phyloP scores from a whole-genome alignment of 2,888 invertebrate genomes.

The Diloba caeruleocephala region DNA sequence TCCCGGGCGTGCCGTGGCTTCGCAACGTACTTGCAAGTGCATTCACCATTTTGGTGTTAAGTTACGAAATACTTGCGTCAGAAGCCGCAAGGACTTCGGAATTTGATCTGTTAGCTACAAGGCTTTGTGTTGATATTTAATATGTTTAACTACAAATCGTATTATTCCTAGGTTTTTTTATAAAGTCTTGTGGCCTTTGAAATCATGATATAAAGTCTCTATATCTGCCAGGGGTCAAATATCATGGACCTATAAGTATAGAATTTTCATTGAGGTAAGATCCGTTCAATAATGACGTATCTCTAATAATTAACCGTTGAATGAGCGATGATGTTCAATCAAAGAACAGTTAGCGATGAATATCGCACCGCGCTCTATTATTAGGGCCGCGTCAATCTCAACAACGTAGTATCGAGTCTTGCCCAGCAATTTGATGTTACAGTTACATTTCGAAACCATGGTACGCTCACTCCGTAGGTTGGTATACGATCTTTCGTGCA shows the following conservation, averaged over 20 bases:
- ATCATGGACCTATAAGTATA: conserved; percentile 45
- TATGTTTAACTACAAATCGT: conserved; percentile 28
- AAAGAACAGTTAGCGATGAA: conserved; percentile 82
- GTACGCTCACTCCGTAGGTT: conserved; percentile 26
- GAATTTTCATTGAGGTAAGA: conserved; percentile 64
- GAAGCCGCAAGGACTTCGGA: conserved; percentile 55
- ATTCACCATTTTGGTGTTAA: conserved; percentile 72
- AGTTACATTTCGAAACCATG: conserved; percentile 70
- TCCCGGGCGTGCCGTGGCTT: conserved; percentile 67
- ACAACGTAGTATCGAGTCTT: conserved; percentile 57
- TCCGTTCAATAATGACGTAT: conserved; percentile 60
- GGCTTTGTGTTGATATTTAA: conserved; percentile 42
- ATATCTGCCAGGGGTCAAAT: conserved; percentile 40
- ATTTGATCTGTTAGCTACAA: conserved; percentile 49
- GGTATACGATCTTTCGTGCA: conserved; percentile 21
- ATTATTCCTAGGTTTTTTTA: conserved; percentile 18
- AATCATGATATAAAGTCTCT: conserved; percentile 5
- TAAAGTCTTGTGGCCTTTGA: conserved; percentile 8
- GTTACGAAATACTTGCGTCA: conserved; percentile 75
- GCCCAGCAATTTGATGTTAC: conserved; percentile 72
- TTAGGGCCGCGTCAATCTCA: conserved; percentile 75
- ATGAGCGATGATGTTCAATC: conserved; percentile 72
- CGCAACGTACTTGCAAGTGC: conserved; percentile 71
- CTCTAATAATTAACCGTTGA: conserved; percentile 71
- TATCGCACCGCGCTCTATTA: conserved; percentile 76